phyloP scores from a whole-genome alignment of 2,797 vertebrate genomes.

The Sardinella longiceps region DNA sequence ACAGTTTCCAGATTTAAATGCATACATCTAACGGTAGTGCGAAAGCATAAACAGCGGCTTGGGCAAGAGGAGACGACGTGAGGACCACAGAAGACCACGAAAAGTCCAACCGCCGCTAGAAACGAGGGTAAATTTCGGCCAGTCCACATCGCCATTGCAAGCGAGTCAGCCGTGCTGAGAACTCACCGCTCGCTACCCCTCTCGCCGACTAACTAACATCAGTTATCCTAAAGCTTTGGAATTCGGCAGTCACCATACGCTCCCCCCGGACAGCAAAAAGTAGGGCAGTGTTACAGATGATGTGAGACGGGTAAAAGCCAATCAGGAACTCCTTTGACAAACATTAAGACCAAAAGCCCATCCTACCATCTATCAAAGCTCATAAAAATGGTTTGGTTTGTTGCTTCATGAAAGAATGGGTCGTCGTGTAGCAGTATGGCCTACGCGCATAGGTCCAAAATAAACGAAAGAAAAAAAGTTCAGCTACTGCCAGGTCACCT shows the following conservation, averaged over 20 bases:
- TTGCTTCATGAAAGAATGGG: background rate
- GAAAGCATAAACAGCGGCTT: constrained; percentile 94
- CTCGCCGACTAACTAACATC: constrained; percentile 46
- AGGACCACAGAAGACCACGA: constrained; percentile 64
- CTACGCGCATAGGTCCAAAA: background rate
- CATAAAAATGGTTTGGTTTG: background rate
- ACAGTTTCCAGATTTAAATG: constrained; percentile 92
- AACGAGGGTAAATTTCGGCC: constrained; percentile 67
- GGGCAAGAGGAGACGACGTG: constrained; percentile 77
- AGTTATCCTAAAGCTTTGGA: constrained; percentile 44
- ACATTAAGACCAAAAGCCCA: constrained; percentile 31
- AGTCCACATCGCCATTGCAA: constrained; percentile 78
- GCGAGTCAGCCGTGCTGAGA: constrained; percentile 65
- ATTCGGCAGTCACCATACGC: constrained; percentile 43
- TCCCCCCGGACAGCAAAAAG: constrained; percentile 41
- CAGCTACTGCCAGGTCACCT: background rate
- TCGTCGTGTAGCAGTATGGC: no score
- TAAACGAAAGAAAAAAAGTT: background rate
- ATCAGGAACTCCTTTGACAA: constrained; percentile 34
- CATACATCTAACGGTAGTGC: constrained; percentile 97
- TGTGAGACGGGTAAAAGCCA: constrained; percentile 38
- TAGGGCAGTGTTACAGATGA: constrained; percentile 53
- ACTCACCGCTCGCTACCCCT: constrained; percentile 60
- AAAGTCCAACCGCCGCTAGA: constrained; percentile 61
- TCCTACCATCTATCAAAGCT: constrained; percentile 31